Base-by-base conservation (phyloP, 1,140 invertebrate species). In the Wasmannia auropunctata region DNA sequence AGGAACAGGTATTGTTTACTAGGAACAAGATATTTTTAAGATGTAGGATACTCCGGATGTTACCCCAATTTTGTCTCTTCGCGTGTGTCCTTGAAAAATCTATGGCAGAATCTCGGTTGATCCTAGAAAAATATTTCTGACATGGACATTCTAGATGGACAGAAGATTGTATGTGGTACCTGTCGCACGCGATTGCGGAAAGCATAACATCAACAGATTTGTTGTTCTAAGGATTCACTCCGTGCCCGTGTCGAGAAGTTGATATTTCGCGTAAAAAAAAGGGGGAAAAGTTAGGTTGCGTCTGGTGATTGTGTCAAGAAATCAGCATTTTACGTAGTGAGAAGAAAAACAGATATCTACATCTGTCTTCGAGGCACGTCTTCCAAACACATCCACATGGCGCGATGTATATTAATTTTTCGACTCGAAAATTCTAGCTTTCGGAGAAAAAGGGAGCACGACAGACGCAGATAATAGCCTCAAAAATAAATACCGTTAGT, bases 41-140 rank as follows among this genome's bases (percentile, higher is more conserved):
- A 83, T 46, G 11, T 34, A 25, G 37, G 22, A 16, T 67, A 67
- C n/a, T 31, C 31, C 62, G 34, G 54, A 67, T 67, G 63, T 46
- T n/a, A n/a, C n/a, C 11, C 22, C 10, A 22, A 43, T 69, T 49
- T 67, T 34, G n/a, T 34, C 14, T 31, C 11, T 76, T 34, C 31
- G 70, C n/a, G n/a, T n/a, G n/a, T 63, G 25, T 62, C 11, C 6
- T 83, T 70, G 1, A n/a, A 14, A 34, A 72, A 72, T 54, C 56
- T 31, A 14, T n/a, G 16, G 34, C 51, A 76, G 28, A n/a, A 65
- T 65, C 43, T 56, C 40, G 34, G 72, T 25, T 58, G 31, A 40
- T 40, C 84, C 84, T 86, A 86, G 84, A 86, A 86, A 85, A 88
- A 88, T 88, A 83, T 83, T 25, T 72, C 25, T 40, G 79, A 46